These are phyloP conservation scores for Diorhabda sublineata DNA, from an alignment of 1,140 invertebrate genomes.

Conservation along the genomic window DNA sequence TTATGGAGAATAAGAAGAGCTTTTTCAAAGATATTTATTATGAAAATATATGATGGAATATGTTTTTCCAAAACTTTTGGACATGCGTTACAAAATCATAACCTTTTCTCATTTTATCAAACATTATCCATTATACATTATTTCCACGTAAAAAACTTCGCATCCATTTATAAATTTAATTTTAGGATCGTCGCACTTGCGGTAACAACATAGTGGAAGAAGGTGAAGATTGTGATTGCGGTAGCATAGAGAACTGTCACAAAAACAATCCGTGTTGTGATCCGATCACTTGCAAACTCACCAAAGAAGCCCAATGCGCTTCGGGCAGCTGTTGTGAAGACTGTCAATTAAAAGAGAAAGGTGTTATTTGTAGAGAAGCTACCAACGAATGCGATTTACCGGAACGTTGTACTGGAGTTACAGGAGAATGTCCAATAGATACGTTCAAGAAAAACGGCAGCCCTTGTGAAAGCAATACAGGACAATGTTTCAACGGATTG, in stretches of 20 bases:
- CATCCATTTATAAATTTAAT: neutral
- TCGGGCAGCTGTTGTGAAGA: slow-evolving; percentile 87
- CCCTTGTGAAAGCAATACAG: slow-evolving; percentile 54
- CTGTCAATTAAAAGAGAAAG: slow-evolving; percentile 62
- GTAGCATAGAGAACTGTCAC: slow-evolving; percentile 79
- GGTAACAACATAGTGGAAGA: slow-evolving; percentile 93
- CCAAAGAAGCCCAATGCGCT: slow-evolving; percentile 86
- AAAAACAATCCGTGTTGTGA: slow-evolving; percentile 89
- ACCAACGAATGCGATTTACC: slow-evolving; percentile 92
- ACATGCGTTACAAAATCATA: too few relatives aligned
- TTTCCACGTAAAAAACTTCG: too few relatives aligned
- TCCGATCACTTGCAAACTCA: slow-evolving; percentile 89
- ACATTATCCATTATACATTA: too few relatives aligned
- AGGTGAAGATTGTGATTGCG: slow-evolving; percentile 93
- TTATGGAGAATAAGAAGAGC: too few relatives aligned
- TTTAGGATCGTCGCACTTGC: slow-evolving; percentile 72
- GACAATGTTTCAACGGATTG: slow-evolving; percentile 86
- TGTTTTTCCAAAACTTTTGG: too few relatives aligned
- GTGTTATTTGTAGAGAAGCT: slow-evolving; percentile 75
- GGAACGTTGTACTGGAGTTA: slow-evolving; percentile 83
- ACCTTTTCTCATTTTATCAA: too few relatives aligned
- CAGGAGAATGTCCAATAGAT: slow-evolving; percentile 82
- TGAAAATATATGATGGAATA: too few relatives aligned
- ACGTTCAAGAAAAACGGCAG: slow-evolving; percentile 88
- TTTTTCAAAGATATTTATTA: too few relatives aligned